phyloP scores from a whole-genome alignment of 2,113 vertebrate species.

The Tringa solitaria region DNA sequence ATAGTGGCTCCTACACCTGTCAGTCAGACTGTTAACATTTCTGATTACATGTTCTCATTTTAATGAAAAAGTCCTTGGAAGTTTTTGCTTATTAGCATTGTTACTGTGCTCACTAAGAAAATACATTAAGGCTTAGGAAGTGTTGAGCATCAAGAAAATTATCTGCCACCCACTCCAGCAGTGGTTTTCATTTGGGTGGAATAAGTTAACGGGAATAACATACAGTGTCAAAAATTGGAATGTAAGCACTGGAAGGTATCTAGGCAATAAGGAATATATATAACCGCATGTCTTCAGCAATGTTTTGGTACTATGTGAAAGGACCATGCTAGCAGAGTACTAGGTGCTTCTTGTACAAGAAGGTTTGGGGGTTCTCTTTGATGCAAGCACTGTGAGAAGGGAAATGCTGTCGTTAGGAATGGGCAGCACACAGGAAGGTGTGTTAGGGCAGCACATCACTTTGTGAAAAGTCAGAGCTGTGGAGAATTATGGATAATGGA shows the following conservation, averaged over 20 bases:
- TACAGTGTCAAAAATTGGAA: accelerated
- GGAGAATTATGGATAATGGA: not conserved
- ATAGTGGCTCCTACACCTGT: not conserved
- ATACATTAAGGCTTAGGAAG: not conserved
- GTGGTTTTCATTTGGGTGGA: not conserved
- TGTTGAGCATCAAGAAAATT: not conserved
- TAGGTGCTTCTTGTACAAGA: accelerated
- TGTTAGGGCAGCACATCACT: not conserved
- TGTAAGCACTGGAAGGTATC: too few relatives aligned
- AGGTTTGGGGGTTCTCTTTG: too few relatives aligned
- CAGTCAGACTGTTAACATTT: not conserved
- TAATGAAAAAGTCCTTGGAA: not conserved
- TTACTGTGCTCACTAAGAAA: not conserved
- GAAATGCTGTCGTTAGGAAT: not conserved
- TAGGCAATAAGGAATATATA: accelerated
- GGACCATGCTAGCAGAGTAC: not conserved
- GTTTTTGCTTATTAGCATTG: not conserved
- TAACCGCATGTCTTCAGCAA: not conserved
- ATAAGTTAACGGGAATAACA: not conserved
- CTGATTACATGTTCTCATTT: not conserved
- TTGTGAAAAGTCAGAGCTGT: not conserved
- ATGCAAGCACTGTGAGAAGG: not conserved
- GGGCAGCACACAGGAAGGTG: not conserved
- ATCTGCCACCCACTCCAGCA: not conserved
- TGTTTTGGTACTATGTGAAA: not conserved